Conservation (phyloP, 2,797 vertebrate genomes). For the Amblyopsis hoosieri region DNA sequence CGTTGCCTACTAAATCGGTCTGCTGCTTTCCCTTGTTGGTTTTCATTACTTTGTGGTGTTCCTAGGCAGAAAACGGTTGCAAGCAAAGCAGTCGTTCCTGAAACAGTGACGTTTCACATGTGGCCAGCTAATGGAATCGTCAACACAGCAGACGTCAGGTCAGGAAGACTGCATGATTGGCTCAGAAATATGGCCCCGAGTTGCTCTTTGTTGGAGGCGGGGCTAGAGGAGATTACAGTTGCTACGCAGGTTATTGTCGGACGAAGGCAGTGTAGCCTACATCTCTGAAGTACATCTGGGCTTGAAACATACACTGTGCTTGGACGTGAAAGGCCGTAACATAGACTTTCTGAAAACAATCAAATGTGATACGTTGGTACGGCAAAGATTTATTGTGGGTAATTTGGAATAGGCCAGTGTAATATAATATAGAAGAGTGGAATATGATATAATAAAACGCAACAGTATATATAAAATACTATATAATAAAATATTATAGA, state of each 20-base stretch:
- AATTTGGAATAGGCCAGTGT: neutral
- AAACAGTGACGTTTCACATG: slow-evolving; percentile 59
- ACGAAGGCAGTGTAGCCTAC: neutral
- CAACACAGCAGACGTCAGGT: slow-evolving; percentile 69
- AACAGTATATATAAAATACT: neutral
- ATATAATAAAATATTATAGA: neutral
- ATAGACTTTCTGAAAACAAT: neutral
- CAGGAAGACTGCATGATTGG: slow-evolving; percentile 60
- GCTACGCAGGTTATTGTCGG: slow-evolving; percentile 62
- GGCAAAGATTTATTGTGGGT: neutral
- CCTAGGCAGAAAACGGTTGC: slow-evolving; percentile 70
- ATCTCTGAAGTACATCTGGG: slow-evolving; percentile 3
- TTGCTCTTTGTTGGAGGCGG: slow-evolving; percentile 16
- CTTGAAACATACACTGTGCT: neutral
- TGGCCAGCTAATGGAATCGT: slow-evolving; percentile 59
- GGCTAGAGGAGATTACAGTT: slow-evolving; percentile 47
- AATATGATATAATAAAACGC: too few relatives aligned
- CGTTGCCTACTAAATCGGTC: slow-evolving; percentile 13
- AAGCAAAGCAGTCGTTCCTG: slow-evolving; percentile 10
- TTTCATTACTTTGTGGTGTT: slow-evolving; percentile 57
- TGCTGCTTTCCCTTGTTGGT: slow-evolving; percentile 39
- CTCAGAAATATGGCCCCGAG: slow-evolving; percentile 25
- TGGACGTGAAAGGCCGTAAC: neutral
- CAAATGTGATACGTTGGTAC: neutral
- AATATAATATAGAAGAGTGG: neutral